Evolutionary conservation across 2,888 invertebrate species (phyloP), one percentile per base, ranked within the genome.

Genomic region (Pachliopta kotzebuea): DNA sequence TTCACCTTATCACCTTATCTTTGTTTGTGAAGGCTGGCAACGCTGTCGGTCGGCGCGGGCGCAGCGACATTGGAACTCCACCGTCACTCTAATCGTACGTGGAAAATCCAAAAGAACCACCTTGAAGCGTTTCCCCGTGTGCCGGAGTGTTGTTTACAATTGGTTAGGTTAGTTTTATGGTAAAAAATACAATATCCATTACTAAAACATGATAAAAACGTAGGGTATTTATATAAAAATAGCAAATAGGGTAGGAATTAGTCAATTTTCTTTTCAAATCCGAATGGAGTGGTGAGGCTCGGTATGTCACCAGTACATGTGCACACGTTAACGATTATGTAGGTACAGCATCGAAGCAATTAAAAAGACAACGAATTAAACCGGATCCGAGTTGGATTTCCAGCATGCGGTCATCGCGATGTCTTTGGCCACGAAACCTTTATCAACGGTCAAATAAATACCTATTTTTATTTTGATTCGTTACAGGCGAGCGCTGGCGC

Each of bases 351-450:
- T 37, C 4, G 37, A 11, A 37, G 37, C 20, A 49, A 20, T 49
- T n/a, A 49, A 49, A 49, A 49, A 20, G 20, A 49, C 20, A 20
- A 55, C 31, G 52, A 60, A 11, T 57, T 54, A 63, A 70, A 68
- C 71, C 69, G 69, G 68, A 70, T 67, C 61, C 23, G 17, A 18
- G 50, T 68, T 62, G 67, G 62, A 61, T 70, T 68, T 70, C 67
- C 63, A 68, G 53, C 37, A 56, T 69, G 63, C 66, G 66, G 61
- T 68, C 66, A 69, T 60, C 62, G 56, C 60, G 56, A 26, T 60
- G 65, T 55, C 56, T 61, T 63, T 65, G 63, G 50, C 54, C 60
- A 63, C 63, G 31, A 37, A 37, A 24, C 11, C 18, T 17, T 31
- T 23, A 53, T 17, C 11, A 2, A 23, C 23, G 31, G 18, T 20